phyloP scores from a whole-genome alignment of 2,888 invertebrate genomes.

The Autographa gamma region DNA sequence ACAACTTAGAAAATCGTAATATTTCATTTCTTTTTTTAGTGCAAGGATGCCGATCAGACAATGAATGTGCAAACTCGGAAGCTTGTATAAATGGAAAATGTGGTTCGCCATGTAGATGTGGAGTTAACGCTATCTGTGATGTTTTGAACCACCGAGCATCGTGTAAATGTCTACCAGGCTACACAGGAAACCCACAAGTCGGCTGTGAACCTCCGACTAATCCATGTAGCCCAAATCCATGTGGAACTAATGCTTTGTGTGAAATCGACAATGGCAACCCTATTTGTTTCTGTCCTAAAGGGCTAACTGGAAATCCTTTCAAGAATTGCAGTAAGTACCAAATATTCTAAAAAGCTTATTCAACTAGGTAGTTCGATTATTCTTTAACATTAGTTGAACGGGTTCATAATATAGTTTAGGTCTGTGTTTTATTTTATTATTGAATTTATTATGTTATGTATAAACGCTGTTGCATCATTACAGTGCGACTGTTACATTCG shows the following conservation, averaged over 20 bases:
- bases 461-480: too few species aligned
- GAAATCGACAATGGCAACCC: slow-evolving; percentile 95
- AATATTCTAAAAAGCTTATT: background rate
- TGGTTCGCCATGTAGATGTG: slow-evolving; percentile 93
- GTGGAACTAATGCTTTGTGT: slow-evolving; percentile 95
- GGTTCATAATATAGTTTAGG: too few species aligned
- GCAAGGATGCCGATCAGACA: slow-evolving; percentile 92
- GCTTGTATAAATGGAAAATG: slow-evolving; percentile 94
- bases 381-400: background rate
- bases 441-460: too few species aligned
- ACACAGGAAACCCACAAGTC: slow-evolving; percentile 92
- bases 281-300: slow-evolving; percentile 96
- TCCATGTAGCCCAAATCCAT: slow-evolving; percentile 95
- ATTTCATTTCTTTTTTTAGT: slow-evolving; percentile 72
- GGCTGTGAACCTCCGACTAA: slow-evolving; percentile 93
- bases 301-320: slow-evolving; percentile 97
- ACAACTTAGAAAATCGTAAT: too few species aligned
- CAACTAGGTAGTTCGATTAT: too few species aligned
- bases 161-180: slow-evolving; percentile 95
- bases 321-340: slow-evolving; percentile 95
- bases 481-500: too few species aligned
- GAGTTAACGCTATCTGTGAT: slow-evolving; percentile 94
- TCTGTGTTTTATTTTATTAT: too few species aligned
- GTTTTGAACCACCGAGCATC: slow-evolving; percentile 93
- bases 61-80: slow-evolving; percentile 92